Percentiles rank a stretch among this genome's conserved stretches.
Evolutionary conservation across 2,797 vertebrate species (phyloP).

Genomic region (Sebastiscus albofasciatus): DNA sequence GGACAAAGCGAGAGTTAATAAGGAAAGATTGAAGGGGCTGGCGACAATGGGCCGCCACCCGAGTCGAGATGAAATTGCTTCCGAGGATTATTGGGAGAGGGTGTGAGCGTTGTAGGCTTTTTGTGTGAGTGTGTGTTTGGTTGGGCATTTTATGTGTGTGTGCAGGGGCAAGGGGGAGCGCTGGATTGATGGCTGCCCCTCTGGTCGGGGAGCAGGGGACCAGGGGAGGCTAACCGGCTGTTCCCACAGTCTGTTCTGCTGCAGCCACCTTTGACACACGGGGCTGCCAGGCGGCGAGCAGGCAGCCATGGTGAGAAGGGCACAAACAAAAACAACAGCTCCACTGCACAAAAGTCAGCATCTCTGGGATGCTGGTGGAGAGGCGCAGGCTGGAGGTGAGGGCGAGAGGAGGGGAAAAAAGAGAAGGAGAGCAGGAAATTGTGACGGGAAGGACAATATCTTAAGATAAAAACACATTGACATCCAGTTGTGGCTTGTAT

Average conservation of each 20-base stretch:
- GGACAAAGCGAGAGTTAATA: conserved; percentile 94
- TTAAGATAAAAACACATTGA: background rate
- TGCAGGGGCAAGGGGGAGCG: conserved; percentile 71
- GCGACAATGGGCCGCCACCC: conserved; percentile 90
- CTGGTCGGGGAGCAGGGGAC: conserved; percentile 86
- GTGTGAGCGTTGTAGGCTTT: conserved; percentile 82
- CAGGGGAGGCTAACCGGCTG: conserved; percentile 86
- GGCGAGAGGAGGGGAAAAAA: conserved; percentile 6
- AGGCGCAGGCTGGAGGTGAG: conserved; percentile 35
- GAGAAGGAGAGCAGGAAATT: conserved; percentile 6
- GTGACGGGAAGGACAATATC: conserved; percentile 27
- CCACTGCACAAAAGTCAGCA: conserved; percentile 69
- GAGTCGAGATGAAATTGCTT: conserved; percentile 91
- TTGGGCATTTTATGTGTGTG: conserved; percentile 71
- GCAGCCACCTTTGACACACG: conserved; percentile 88
- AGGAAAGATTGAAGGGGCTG: conserved; percentile 91
- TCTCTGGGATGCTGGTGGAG: conserved; percentile 50
- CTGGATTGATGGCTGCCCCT: conserved; percentile 88
- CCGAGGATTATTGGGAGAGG: conserved; percentile 93
- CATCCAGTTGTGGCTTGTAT: background rate
- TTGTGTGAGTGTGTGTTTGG: conserved; percentile 78
- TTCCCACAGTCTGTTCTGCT: conserved; percentile 89
- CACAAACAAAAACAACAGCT: conserved; percentile 79
- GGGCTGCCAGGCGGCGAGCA: conserved; percentile 85
- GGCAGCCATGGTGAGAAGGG: conserved; percentile 81